Conservation (phyloP, 2,888 invertebrate species). For the Acleris laterana region DNA sequence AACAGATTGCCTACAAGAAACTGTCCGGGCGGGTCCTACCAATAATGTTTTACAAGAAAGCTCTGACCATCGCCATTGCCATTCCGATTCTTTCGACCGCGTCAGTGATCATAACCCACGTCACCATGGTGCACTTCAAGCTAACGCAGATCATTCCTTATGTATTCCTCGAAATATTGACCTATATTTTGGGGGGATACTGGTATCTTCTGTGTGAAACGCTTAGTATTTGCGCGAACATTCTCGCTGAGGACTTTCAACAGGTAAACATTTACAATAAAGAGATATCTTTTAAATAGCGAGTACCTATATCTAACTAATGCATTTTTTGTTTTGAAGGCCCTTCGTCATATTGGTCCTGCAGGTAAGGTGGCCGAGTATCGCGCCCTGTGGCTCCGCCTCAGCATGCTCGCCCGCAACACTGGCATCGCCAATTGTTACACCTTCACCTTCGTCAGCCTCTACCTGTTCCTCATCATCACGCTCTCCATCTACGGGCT, state of each 20-base stretch:
- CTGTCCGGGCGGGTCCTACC: conserved; percentile 84
- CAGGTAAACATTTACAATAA: conserved; percentile 58
- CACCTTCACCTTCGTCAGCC: conserved; percentile 87
- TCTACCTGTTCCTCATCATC: conserved; percentile 89
- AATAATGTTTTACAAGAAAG: conserved; percentile 84
- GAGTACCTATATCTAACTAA: neutral
- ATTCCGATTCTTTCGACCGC: conserved; percentile 86
- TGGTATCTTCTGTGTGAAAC: conserved; percentile 89
- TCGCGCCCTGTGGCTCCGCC: conserved; percentile 88
- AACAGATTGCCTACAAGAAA: conserved; percentile 84
- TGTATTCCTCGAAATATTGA: conserved; percentile 87
- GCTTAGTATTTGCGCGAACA: conserved; percentile 86
- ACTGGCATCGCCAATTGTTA: conserved; percentile 88
- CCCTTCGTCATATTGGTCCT: conserved; percentile 87
- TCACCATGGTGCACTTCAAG: conserved; percentile 88
- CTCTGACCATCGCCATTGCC: conserved; percentile 82
- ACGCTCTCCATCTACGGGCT: conserved; percentile 90
- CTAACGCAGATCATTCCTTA: conserved; percentile 87
- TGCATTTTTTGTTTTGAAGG: conserved; percentile 60
- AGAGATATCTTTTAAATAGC: no score
- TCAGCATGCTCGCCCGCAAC: conserved; percentile 87
- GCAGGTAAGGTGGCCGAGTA: conserved; percentile 88
- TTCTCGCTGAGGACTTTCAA: conserved; percentile 88
- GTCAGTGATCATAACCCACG: conserved; percentile 87
- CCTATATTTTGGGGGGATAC: conserved; percentile 88